These are phyloP conservation scores for Eptesicus fuscus DNA, from an alignment of 2,113 vertebrate genomes.

Conservation along the genomic window DNA sequence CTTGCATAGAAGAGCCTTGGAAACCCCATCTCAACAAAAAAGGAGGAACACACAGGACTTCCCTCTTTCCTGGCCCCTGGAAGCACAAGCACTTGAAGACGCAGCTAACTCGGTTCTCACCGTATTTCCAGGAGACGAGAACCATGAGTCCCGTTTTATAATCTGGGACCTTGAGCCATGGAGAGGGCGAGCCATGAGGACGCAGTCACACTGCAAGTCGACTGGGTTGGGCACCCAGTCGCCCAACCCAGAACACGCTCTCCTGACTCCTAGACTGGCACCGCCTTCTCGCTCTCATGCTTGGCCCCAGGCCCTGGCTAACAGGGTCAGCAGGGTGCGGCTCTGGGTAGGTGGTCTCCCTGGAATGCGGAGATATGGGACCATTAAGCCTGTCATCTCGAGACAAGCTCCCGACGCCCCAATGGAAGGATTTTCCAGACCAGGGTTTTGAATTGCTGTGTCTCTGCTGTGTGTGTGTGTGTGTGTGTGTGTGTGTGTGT, in stretches of 20 bases:
- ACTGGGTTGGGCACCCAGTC: fast-evolving
- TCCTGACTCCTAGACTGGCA: fast-evolving
- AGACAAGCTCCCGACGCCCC: background rate
- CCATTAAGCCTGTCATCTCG: conserved; percentile 18
- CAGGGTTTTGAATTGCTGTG: background rate
- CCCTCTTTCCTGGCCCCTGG: background rate
- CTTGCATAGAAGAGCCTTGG: background rate
- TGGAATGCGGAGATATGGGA: background rate
- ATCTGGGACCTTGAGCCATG: background rate
- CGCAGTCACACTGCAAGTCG: background rate
- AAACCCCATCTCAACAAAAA: background rate
- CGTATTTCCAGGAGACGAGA: background rate
- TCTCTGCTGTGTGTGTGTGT: background rate
- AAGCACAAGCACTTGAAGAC: background rate
- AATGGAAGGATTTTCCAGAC: conserved; percentile 36
- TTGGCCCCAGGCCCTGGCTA: background rate
- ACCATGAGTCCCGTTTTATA: background rate
- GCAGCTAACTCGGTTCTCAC: background rate
- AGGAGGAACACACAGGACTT: background rate
- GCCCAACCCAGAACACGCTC: background rate
- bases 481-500: background rate
- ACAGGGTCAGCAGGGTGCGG: background rate
- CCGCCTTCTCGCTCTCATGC: background rate
- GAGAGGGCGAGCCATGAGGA: background rate
- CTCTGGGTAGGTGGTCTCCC: conserved; percentile 40